Evolutionary conservation across 2,797 vertebrate species (phyloP), one percentile per base, ranked within the genome.

Genomic region (Cuculus canorus): DNA sequence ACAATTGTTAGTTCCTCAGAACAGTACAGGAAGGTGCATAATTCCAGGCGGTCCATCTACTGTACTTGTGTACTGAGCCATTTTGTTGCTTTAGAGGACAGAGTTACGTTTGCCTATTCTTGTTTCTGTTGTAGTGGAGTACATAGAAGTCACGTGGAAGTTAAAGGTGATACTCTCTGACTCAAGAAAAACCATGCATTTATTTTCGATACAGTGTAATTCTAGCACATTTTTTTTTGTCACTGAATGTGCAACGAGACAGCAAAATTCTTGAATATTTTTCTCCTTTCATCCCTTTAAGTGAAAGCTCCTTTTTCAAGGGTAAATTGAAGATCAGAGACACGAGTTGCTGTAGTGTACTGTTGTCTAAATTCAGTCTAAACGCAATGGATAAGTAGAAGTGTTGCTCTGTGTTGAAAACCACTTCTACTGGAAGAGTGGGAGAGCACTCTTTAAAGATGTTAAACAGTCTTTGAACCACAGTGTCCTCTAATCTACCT

Each of bases 11-110:
- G 5, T 33, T 63, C 11, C 33, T 79, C 28, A n/a, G 32, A 64
- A 30, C 13, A 35, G 9, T 28, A 30, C 21, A 52, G 50, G 14
- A 65, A 77, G 0, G 1, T 2, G 4, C 14, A 4, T 2, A 15
- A 19, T n/a, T 14, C n/a, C 10, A 50, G 50, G 33, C 19, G 30
- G 15, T 69, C 27, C 13, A 3, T 15, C 28, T 25, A 4, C 6
- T 60, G 24, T 9, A 2, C 35, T 76, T 63, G 33, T 27, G 5
- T 27, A 14, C 7, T 56, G 68, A 60, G 43, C 9, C 10, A 4
- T 35, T 66, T 64, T 81, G 33, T 15, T 57, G 30, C 7, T 8
- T 17, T 32, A 19, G 9, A 39, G n/a, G 48, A 41, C 19, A 60
- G n/a, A 71, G 22, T 4, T 54, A 22, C 14, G 18, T 48, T 86